Evolutionary conservation across 2,113 vertebrate species (phyloP).

Genomic region (Heterocephalus glaber): DNA sequence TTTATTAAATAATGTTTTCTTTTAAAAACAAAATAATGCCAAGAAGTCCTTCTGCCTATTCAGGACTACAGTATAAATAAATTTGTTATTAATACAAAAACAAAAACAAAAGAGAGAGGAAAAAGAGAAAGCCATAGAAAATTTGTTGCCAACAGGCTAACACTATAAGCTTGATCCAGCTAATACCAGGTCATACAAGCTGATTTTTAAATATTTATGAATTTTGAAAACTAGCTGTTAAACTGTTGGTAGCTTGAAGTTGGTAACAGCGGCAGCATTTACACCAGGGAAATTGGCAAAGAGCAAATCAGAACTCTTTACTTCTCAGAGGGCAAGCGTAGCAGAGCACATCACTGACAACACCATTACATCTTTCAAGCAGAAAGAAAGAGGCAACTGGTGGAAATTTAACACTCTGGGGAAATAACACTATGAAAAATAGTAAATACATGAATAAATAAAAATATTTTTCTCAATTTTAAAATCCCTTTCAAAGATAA

Average conservation of each 20-base stretch:
- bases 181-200: background rate
- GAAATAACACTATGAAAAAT: background rate
- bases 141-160: background rate
- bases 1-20: no score
- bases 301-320: background rate
- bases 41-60: no score
- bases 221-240: background rate
- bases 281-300: background rate
- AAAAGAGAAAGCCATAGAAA: background rate
- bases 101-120: no score
- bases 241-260: background rate
- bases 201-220: background rate
- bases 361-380: background rate
- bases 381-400: background rate
- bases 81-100: no score
- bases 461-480: background rate
- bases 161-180: background rate
- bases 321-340: background rate
- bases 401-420: background rate
- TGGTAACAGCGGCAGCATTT: background rate
- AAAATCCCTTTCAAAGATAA: background rate
- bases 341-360: background rate
- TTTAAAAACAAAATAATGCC: no score
- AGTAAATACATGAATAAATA: background rate
- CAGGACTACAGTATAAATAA: no score